These are phyloP conservation scores for Melanotaenia pygmaea DNA, from an alignment of 2,797 vertebrate genomes.

Conservation along the genomic window DNA sequence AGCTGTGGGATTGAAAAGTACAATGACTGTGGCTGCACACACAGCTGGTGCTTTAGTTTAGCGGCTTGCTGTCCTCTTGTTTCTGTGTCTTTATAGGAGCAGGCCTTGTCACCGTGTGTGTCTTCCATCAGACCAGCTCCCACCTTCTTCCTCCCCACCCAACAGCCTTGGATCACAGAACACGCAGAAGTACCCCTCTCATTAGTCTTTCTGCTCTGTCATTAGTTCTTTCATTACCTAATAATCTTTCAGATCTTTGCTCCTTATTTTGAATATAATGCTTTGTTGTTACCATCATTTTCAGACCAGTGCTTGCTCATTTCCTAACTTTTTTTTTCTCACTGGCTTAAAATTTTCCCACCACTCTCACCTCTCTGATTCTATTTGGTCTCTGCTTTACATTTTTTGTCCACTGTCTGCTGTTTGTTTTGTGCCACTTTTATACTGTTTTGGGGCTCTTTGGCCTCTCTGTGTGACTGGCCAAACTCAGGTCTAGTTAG, in stretches of 20 bases:
- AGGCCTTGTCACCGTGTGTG: slow-evolving; percentile 71
- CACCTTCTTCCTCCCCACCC: slow-evolving; percentile 73
- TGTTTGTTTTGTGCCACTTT: slow-evolving; percentile 8
- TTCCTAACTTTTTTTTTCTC: not conserved
- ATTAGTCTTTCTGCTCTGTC: slow-evolving; percentile 39
- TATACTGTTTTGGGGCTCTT: slow-evolving; percentile 15
- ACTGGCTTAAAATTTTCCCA: not conserved
- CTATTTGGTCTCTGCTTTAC: slow-evolving; percentile 12
- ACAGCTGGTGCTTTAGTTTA: slow-evolving; percentile 43
- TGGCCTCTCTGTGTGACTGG: slow-evolving; percentile 35
- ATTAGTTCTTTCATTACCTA: slow-evolving; percentile 7
- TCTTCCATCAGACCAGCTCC: slow-evolving; percentile 76
- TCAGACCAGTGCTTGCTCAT: not conserved
- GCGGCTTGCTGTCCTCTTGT: slow-evolving; percentile 71
- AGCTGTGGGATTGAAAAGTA: slow-evolving; percentile 18
- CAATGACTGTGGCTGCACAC: slow-evolving; percentile 20
- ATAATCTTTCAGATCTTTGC: slow-evolving; percentile 27
- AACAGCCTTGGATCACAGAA: slow-evolving; percentile 80
- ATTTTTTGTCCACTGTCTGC: slow-evolving; percentile 13
- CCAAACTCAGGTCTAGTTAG: slow-evolving; percentile 43
- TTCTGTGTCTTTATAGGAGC: slow-evolving; percentile 78
- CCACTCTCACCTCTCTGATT: slow-evolving; percentile 15
- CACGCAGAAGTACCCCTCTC: slow-evolving; percentile 76
- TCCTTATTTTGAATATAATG: slow-evolving; percentile 20
- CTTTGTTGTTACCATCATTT: slow-evolving; percentile 10